Evolutionary conservation across 1,140 invertebrate species (phyloP), one percentile per base, ranked within the genome.

Genomic region (Drepana arcuata): DNA sequence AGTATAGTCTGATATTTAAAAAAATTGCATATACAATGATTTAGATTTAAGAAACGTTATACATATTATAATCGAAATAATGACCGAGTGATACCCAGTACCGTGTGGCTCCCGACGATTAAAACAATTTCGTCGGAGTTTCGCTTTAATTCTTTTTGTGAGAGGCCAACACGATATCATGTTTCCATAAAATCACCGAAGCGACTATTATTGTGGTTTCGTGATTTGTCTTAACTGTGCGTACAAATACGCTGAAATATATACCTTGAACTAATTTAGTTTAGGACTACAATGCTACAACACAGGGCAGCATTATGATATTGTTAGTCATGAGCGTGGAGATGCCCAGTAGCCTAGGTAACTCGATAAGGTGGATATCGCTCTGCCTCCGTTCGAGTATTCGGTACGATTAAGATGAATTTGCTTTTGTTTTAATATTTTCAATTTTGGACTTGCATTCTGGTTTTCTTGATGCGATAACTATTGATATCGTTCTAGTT

Each of bases 341-440:
- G 60, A 69, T 75, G 68, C 67, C 77, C 77, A 81, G 74, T 81
- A 79, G 77, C 77, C 77, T 81, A 81, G 77, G 77, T 81, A 81
- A 81, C 65, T 65, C 57, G 71, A 81, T 70, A 81, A 71, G 62
- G 62, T 77, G 74, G 64, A 74, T 77, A 79, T 78, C 67, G 57
- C 57, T 71, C 60, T 75, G 70, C 68, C 66, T 69, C 53, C 63
- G 64, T 59, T 63, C 60, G 57, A 77, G 69, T 81, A 79, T 82
- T 81, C 70, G 63, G 68, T 70, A 64, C 67, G 72, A 79, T 79
- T 75, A 79, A 79, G 65, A 75, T 62, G 69, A 68, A 69, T 62
- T 70, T 67, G 51, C 60, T 77, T 77, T 78, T 74, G 59, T 75
- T 70, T 69, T 68, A 67, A 38, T 60, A 66, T 71, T 71, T 68